phyloP scores from a whole-genome alignment of 2,888 invertebrate species.

The Bugula neritina region DNA sequence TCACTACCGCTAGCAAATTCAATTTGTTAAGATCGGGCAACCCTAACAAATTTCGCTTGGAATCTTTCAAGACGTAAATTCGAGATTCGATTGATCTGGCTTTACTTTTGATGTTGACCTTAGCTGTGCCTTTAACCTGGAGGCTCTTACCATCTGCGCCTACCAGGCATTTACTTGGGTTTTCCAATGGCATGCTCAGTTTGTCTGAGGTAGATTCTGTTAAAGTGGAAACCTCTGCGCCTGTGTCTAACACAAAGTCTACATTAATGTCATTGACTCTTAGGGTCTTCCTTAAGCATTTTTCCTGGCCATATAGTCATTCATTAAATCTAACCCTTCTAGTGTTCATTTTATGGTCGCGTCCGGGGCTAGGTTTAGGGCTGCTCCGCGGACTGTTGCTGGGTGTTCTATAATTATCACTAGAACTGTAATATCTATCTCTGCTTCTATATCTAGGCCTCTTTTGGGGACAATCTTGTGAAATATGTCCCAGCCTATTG shows the following conservation, averaged over 20 bases:
- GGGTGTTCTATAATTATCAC: too few species aligned
- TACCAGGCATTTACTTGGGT: not conserved
- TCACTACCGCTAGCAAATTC: not conserved
- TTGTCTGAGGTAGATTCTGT: not conserved
- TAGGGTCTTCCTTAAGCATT: not conserved
- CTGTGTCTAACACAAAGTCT: not conserved
- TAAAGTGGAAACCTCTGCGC: not conserved
- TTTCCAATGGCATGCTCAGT: not conserved
- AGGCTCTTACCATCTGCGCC: not conserved
- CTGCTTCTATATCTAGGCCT: not conserved
- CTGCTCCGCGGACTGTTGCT: not conserved
- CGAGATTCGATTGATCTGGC: not conserved
- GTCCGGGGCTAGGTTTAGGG: not conserved
- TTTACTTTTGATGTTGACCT: not conserved
- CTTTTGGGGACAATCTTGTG: not conserved
- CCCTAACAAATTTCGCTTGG: not conserved
- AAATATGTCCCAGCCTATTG: not conserved
- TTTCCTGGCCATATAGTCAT: not conserved
- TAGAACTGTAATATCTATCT: too few species aligned
- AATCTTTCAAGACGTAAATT: not conserved
- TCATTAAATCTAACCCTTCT: not conserved
- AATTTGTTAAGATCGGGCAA: not conserved
- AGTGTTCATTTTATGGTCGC: not conserved
- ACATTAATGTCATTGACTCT: not conserved
- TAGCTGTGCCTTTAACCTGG: not conserved